Percentiles rank a stretch among this genome's conserved stretches.
Conservation (phyloP, 1,140 invertebrate genomes). For the Babylonia areolata region DNA sequence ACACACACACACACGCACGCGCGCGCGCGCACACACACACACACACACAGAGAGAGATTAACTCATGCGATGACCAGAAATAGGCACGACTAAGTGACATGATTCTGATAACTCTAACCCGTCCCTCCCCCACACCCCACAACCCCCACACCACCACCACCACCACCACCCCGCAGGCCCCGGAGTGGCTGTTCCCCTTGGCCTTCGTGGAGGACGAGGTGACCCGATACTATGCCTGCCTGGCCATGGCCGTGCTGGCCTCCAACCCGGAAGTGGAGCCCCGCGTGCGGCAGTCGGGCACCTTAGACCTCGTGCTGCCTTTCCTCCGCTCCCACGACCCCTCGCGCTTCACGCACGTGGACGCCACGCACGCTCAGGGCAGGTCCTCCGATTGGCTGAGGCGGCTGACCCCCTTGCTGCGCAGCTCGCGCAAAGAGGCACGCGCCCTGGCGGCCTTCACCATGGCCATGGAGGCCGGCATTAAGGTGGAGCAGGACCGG, state of each 20-base stretch:
- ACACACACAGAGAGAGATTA: no score
- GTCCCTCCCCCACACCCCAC: no score
- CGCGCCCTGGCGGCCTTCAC: slow-evolving; percentile 98
- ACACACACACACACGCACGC: not conserved
- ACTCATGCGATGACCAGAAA: no score
- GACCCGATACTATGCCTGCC: slow-evolving; percentile 95
- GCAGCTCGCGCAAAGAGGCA: slow-evolving; percentile 96
- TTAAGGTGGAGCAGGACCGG: slow-evolving; percentile 96
- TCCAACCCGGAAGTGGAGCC: slow-evolving; percentile 99
- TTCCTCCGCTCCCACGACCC: slow-evolving; percentile 96
- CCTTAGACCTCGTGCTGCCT: slow-evolving; percentile 95
- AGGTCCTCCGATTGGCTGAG: slow-evolving; percentile 97
- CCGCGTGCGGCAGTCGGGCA: slow-evolving; percentile 95
- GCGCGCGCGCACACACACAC: not conserved
- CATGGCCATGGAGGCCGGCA: slow-evolving; percentile 99
- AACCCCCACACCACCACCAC: no score
- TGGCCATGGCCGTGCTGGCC: slow-evolving; percentile 97
- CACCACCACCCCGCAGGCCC: slow-evolving; percentile 77
- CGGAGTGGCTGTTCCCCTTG: slow-evolving; percentile 98
- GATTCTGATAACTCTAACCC: no score
- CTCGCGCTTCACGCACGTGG: slow-evolving; percentile 93
- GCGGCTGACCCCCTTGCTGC: slow-evolving; percentile 93
- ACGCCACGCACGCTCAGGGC: slow-evolving; percentile 92
- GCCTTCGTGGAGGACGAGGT: slow-evolving; percentile 97
- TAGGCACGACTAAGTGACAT: no score